Evolutionary conservation across 2,888 invertebrate species (phyloP).

Genomic region (Morpho helenor): DNA sequence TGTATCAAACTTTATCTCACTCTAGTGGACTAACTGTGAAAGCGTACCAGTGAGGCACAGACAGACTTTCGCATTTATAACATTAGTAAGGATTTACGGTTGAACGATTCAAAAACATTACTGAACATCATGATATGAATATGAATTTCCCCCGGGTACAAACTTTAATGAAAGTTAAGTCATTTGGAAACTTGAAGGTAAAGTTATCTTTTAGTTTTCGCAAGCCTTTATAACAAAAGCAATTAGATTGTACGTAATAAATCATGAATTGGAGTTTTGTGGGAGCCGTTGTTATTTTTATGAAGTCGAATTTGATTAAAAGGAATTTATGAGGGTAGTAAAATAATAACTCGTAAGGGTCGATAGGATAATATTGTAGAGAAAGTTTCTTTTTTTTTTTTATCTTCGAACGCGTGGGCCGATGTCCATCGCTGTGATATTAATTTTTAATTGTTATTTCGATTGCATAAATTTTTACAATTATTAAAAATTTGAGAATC

Average conservation of each 20-base stretch:
- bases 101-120: not conserved
- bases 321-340: not conserved
- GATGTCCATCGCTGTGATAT: no score
- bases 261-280: slow-evolving; percentile 1
- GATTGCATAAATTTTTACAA: no score
- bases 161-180: slow-evolving; percentile 14
- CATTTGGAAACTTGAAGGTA: slow-evolving; percentile 12
- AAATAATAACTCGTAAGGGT: not conserved
- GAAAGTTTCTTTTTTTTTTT: no score
- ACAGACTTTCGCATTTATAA: no score
- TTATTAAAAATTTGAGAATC: no score
- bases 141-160: slow-evolving; percentile 15
- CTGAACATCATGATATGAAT: slow-evolving; percentile 11
- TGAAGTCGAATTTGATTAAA: not conserved
- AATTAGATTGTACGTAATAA: slow-evolving; percentile 7
- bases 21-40: no score
- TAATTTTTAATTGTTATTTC: no score
- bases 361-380: no score
- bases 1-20: no score
- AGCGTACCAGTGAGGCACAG: no score
- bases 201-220: slow-evolving; percentile 12
- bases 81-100: no score
- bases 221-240: slow-evolving; percentile 12
- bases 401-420: no score
- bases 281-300: not conserved